These are phyloP conservation scores for Stictonetta naevosa DNA, from an alignment of 2,113 vertebrate species.

Conservation along the genomic window DNA sequence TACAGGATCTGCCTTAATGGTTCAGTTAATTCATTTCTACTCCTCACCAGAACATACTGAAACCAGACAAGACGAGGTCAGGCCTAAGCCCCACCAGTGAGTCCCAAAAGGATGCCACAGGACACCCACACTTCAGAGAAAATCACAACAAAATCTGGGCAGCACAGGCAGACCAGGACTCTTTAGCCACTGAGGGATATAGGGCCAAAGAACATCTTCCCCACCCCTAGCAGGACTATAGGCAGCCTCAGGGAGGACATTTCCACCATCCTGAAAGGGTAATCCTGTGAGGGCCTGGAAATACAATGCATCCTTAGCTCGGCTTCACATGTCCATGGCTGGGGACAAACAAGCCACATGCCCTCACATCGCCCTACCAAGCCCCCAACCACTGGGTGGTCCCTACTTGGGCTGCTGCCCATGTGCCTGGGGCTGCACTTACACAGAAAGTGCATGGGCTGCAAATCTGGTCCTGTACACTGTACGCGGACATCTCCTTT, in stretches of 20 bases:
- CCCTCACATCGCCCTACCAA: not conserved
- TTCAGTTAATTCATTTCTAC: not conserved
- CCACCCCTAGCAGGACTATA: not conserved
- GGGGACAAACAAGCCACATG: not conserved
- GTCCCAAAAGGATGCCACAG: not conserved
- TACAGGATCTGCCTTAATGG: not conserved
- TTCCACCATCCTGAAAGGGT: not conserved
- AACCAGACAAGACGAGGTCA: not conserved
- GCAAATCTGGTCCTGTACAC: not conserved
- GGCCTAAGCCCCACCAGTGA: not conserved
- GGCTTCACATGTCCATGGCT: not conserved
- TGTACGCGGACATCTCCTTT: not conserved
- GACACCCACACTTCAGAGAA: not conserved
- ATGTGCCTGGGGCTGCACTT: not conserved
- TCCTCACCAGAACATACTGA: not conserved
- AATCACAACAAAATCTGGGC: not conserved
- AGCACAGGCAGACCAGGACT: not conserved
- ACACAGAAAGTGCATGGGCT: not conserved
- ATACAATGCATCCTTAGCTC: not conserved
- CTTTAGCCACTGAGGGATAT: accelerated
- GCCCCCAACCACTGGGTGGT: accelerated
- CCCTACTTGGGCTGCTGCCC: not conserved
- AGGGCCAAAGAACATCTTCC: not conserved
- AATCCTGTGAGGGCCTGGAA: not conserved
- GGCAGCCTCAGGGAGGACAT: not conserved